phyloP scores from a whole-genome alignment of 2,888 invertebrate genomes.

The Vesta saturnalis region DNA sequence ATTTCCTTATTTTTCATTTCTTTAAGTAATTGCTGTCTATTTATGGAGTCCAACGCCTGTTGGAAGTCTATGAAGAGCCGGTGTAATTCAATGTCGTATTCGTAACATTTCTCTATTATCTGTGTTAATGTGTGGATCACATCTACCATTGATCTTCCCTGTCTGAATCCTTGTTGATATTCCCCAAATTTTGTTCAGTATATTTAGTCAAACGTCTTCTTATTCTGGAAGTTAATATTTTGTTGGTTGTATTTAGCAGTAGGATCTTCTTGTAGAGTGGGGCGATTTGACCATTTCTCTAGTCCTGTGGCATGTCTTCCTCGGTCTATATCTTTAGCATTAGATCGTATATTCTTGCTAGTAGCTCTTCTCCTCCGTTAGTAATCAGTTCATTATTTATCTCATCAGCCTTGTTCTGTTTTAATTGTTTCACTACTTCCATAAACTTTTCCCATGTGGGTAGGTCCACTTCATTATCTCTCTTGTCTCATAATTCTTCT shows the following conservation, averaged over 20 bases:
- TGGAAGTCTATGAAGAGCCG: slow-evolving; percentile 11
- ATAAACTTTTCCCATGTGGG: slow-evolving; percentile 21
- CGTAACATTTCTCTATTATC: slow-evolving; percentile 1
- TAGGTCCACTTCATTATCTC: slow-evolving; percentile 20
- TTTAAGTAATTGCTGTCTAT: background rate
- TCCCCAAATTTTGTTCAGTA: slow-evolving; percentile 2
- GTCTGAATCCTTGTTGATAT: background rate
- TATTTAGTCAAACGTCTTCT: slow-evolving; percentile 5
- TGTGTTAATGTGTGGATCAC: background rate
- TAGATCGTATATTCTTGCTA: slow-evolving; percentile 10
- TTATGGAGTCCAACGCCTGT: slow-evolving; percentile 5
- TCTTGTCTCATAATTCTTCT: slow-evolving; percentile 10
- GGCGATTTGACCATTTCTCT: slow-evolving; percentile 5
- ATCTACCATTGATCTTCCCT: slow-evolving; percentile 5
- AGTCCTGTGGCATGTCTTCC: slow-evolving; percentile 1
- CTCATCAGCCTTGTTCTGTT: slow-evolving; percentile 17
- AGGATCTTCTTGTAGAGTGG: background rate
- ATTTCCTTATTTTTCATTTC: slow-evolving; percentile 8
- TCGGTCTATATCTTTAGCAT: slow-evolving; percentile 8
- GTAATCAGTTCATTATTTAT: slow-evolving; percentile 20
- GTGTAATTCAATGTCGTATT: slow-evolving; percentile 12
- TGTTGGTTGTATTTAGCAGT: too few species aligned
- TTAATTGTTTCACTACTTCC: slow-evolving; percentile 19
- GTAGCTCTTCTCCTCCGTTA: slow-evolving; percentile 11
- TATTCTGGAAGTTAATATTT: background rate